Percentiles rank a stretch among this genome's conserved stretches.
phyloP scores from a whole-genome alignment of 2,888 invertebrate genomes.

The Pammene aurita region DNA sequence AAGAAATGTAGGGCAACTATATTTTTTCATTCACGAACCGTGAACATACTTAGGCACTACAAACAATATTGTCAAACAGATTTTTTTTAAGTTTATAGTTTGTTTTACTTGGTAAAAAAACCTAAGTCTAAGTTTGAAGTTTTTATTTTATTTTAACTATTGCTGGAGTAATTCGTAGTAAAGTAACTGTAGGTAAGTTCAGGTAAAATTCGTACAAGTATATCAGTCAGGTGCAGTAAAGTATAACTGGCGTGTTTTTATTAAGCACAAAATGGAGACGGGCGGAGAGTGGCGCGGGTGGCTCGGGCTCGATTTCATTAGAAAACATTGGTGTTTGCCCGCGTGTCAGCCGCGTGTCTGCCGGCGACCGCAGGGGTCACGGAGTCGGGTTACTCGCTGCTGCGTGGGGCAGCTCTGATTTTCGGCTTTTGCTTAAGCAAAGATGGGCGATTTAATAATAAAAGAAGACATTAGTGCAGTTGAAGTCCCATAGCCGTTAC shows the following conservation, averaged over 20 bases:
- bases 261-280: conserved; percentile 34
- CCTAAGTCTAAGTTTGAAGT: too few relatives aligned
- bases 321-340: conserved; percentile 62
- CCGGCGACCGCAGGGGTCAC: conserved; percentile 48
- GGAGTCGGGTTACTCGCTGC: conserved; percentile 45
- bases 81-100: not conserved
- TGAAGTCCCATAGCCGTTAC: not conserved
- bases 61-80: not conserved
- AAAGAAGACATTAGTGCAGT: not conserved
- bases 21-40: conserved; percentile 9
- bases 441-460: conserved; percentile 26
- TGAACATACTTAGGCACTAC: not conserved
- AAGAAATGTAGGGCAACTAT: conserved; percentile 33
- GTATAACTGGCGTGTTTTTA: conserved; percentile 22
- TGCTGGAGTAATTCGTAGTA: not conserved
- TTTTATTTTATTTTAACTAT: not conserved
- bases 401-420: conserved; percentile 42
- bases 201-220: not conserved
- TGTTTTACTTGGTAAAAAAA: too few relatives aligned
- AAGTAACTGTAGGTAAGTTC: not conserved
- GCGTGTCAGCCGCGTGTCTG: conserved; percentile 62
- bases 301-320: conserved; percentile 63
- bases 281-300: conserved; percentile 36
- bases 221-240: conserved; percentile 2
- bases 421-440: conserved; percentile 35